Evolutionary conservation across 2,113 vertebrate genomes (phyloP).

Genomic region (Euleptes europaea): DNA sequence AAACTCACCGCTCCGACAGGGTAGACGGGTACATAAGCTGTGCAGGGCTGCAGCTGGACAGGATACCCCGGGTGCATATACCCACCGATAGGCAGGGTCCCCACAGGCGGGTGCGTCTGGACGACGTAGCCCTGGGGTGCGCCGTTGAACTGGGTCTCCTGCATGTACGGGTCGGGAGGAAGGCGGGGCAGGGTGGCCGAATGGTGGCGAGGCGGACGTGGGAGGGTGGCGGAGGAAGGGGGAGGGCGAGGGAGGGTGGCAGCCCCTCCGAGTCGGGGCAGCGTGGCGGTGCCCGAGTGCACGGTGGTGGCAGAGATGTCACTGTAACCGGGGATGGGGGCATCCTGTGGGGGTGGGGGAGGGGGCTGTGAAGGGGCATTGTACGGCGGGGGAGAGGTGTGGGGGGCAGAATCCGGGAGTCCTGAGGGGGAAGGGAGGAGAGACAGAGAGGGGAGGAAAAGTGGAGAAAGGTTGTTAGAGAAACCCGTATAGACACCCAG

Average conservation of each 20-base stretch:
- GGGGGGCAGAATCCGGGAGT: conserved; percentile 81
- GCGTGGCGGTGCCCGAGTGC: conserved; percentile 82
- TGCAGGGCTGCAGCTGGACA: conserved; percentile 91
- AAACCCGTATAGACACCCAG: not conserved
- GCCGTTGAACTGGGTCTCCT: conserved; percentile 70
- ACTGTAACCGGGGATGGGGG: conserved; percentile 46
- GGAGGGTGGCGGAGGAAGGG: conserved; percentile 80
- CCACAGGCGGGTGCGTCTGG: conserved; percentile 82
- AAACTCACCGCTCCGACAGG: conserved; percentile 83
- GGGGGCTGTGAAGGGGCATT: conserved; percentile 67
- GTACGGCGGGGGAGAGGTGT: conserved; percentile 86
- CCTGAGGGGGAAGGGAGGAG: conserved; percentile 64
- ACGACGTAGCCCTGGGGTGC: conserved; percentile 87
- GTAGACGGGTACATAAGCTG: conserved; percentile 90
- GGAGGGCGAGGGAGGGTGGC: conserved; percentile 69
- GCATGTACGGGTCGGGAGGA: conserved; percentile 71
- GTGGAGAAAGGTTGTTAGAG: not conserved
- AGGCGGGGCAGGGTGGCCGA: conserved; percentile 77
- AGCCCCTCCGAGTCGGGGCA: conserved; percentile 76
- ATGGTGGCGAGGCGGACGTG: conserved; percentile 85
- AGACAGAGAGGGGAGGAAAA: not conserved
- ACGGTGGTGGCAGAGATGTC: conserved; percentile 51
- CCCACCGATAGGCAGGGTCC: conserved; percentile 80
- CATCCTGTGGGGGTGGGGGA: conserved; percentile 49
- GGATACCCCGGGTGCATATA: conserved; percentile 87